A percentile compares a stretch with the other conserved stretches of the same genome.
Conservation (phyloP, 2,888 invertebrate species). For the Parnassius glacialis region DNA sequence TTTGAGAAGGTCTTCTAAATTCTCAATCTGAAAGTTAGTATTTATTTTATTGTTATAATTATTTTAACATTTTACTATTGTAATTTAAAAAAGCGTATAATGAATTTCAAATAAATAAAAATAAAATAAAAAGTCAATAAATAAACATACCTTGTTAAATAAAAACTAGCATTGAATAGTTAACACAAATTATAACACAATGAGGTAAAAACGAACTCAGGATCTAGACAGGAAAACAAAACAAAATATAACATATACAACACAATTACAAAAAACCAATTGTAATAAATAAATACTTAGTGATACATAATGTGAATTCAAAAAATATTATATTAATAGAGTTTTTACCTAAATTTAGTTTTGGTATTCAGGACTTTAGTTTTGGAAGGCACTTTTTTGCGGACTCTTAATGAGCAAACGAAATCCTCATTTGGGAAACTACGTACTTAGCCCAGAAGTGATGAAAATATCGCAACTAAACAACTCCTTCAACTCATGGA, state of each 20-base stretch:
- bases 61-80: no score
- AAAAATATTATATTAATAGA: no score
- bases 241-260: conserved; percentile 30
- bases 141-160: conserved; percentile 33
- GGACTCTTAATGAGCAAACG: no score
- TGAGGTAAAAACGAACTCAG: conserved; percentile 27
- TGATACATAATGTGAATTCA: neutral
- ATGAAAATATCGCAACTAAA: no score
- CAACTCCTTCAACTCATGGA: no score
- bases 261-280: conserved; percentile 14
- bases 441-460: no score
- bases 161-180: conserved; percentile 29
- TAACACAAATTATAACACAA: conserved; percentile 29
- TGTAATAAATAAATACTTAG: neutral
- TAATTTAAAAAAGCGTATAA: conserved; percentile 27
- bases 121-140: conserved; percentile 21
- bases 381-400: no score
- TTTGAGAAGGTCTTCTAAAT: conserved; percentile 96
- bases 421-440: no score
- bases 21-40: conserved; percentile 90
- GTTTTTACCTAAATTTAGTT: no score
- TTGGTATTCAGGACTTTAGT: no score
- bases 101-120: conserved; percentile 28
- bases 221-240: conserved; percentile 20
- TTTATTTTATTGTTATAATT: conserved; percentile 18